Conservation (phyloP, 2,888 invertebrate genomes). For the Tiphia femorata region DNA sequence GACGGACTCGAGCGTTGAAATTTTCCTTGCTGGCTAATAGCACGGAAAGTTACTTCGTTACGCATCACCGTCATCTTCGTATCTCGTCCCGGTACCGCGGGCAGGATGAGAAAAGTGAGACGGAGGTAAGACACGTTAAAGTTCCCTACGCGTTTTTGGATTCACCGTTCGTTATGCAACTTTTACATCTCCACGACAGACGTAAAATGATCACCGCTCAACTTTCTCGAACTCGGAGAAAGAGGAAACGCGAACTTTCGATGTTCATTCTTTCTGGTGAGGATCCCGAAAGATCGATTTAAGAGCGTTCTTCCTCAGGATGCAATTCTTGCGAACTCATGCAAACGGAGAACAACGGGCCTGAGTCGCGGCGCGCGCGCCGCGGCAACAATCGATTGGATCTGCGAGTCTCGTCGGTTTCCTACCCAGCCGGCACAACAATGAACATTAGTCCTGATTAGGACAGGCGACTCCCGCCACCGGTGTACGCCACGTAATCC, state of each 20-base stretch:
- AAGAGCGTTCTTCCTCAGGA: too few relatives aligned
- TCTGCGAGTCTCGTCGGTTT: too few relatives aligned
- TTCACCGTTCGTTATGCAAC: conserved; percentile 6
- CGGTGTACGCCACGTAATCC: conserved; percentile 49
- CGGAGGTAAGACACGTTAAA: conserved; percentile 1
- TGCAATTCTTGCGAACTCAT: too few relatives aligned
- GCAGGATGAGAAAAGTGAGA: too few relatives aligned
- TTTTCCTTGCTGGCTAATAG: too few relatives aligned
- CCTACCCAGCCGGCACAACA: conserved; percentile 37
- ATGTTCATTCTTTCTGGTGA: too few relatives aligned
- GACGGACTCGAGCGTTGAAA: too few relatives aligned
- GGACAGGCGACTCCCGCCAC: conserved; percentile 52
- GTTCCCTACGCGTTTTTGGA: conserved; percentile 17
- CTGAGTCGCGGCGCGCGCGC: too few relatives aligned
- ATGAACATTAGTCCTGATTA: conserved; percentile 55
- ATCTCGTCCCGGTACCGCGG: too few relatives aligned
- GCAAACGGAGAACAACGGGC: too few relatives aligned
- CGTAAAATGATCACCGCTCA: neutral
- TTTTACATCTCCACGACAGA: conserved; percentile 8
- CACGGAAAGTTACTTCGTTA: conserved; percentile 2
- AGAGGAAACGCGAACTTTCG: neutral
- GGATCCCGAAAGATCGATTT: too few relatives aligned
- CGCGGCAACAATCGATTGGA: too few relatives aligned
- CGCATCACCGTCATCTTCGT: conserved; percentile 2
- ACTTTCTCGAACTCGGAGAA: neutral